A percentile compares a stretch with the other conserved stretches of the same genome.
Evolutionary conservation across 2,888 invertebrate genomes (phyloP).

Genomic region (Rhopalosiphum nymphaeae): DNA sequence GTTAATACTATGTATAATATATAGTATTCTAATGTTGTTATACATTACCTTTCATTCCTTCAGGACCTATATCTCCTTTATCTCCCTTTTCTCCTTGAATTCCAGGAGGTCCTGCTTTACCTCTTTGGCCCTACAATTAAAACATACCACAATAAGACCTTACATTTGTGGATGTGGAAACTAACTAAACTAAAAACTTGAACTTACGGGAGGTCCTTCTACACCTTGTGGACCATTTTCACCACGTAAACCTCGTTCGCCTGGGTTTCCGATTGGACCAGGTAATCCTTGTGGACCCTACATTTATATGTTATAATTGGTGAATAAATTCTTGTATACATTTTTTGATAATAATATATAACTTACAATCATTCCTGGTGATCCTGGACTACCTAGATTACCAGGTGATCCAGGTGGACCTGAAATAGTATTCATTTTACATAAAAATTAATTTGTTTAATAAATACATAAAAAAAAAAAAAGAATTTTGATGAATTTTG

Average conservation of each 20-base stretch:
- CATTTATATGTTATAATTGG: not conserved
- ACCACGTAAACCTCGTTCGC: constrained; percentile 71
- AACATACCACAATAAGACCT: not conserved
- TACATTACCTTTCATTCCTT: constrained; percentile 70
- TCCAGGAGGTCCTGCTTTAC: constrained; percentile 83
- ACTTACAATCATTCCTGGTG: constrained; percentile 71
- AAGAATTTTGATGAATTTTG: not conserved
- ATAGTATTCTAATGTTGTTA: not conserved
- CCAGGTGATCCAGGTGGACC: constrained; percentile 78
- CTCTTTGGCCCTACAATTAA: constrained; percentile 76
- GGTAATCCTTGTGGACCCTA: constrained; percentile 71
- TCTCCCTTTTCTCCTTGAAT: constrained; percentile 80
- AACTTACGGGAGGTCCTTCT: constrained; percentile 78
- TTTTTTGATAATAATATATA: not conserved
- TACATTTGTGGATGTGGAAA: not conserved
- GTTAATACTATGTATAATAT: not conserved
- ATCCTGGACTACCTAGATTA: constrained; percentile 71
- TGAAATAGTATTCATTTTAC: constrained; percentile 69
- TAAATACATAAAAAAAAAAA: not conserved
- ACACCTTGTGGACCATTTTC: constrained; percentile 71
- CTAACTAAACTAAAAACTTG: constrained; percentile 6
- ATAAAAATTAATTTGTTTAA: not conserved
- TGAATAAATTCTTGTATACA: not conserved
- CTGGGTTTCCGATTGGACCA: constrained; percentile 76
- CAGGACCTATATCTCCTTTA: constrained; percentile 76